Base-by-base conservation (phyloP, 2,113 vertebrate species). In the Poeciliopsis retropinna region DNA sequence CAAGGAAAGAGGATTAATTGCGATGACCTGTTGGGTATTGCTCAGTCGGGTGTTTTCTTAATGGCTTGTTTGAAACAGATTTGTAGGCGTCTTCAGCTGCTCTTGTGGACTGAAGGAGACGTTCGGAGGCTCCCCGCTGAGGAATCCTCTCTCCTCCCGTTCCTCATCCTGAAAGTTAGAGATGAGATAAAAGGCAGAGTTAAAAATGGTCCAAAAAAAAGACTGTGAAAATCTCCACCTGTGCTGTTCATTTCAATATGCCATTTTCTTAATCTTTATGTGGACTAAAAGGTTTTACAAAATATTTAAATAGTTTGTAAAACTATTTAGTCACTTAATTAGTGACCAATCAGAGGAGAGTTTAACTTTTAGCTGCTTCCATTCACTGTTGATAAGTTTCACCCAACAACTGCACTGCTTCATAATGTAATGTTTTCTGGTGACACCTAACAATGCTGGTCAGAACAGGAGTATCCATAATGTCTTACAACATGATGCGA, bases 161-260 rank as follows among this genome's bases (percentile, higher is more conserved):
- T 95, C 94, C 82, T 95, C 94, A 88, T 95, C 93, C 93, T 95
- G 79, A 65, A 60, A 34, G 80, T 70, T 27, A 80, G 30, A 68
- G 57, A 4, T 5, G 62, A 19, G 30, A 15, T 69, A 13, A 14
- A 39, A 60, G 6, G 6, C 6, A 22, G 22, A 4, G 14, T 27
- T 3, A n/a, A 66, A 39, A 17, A 14, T 15, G 41, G 41, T 44
- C 14, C 4, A 44, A 17, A 19, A 17, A 47, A 41, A 39, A 39
- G 4, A 41, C 4, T 14, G 15, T 17, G 14, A 44, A 14, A 4
- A 17, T 47, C 14, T 47, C 15, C 14, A 17, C 5, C 44, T 17
- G 15, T 15, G 44, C 44, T 47, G 15, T 47, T 47, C 44, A 47
- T 47, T 47, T 47, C 15, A 44, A 44, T 44, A 44, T 15, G 41